Evolutionary conservation across 2,113 vertebrate species (phyloP), one percentile per base, ranked within the genome.

Genomic region (Barbus barbus): DNA sequence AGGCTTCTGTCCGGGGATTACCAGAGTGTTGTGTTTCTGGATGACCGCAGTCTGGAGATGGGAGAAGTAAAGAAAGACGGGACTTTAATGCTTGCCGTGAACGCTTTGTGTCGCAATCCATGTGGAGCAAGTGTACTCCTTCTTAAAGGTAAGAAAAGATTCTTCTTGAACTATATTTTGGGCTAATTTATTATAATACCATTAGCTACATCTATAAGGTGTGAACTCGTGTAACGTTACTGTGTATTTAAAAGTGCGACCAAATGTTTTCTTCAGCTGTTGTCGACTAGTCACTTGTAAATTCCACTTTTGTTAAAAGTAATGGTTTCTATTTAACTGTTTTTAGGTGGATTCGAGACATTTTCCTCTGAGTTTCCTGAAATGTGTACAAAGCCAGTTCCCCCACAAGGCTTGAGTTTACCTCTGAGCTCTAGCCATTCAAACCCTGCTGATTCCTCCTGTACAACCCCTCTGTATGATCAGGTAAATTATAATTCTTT

Each of bases 401-500:
- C 95, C n/a, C 96, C 97, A 9, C 94, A 94, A 61, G 96, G 95
- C 14, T 95, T 99, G 79, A 97, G 95, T 91, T 92, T 99, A 84
- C 96, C 98, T n/a, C 93, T 99, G 84, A 98, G 94, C 89, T 92
- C 95, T 87, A 94, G 86, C 81, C 93, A 92, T 1, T 95, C 96
- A 13, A 95, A 91, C 91, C 97, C 96, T 22, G 92, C 96, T 0
- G 96, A 96, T 2, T 94, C 96, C 0, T 94, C 93, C 77, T 97
- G 96, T 88, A 95, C 94, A 5, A 98, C 97, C 8, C 98, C 98
- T 0, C 91, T 98, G 12, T 98, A 99, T 26, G 97, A 99, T 83
- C 97, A 99, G 98, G 98, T 99, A 87, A 94, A 1, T 2, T 22
- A 28, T 7, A 96, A 44, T 20, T 28, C 2, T 58, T 44, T 31